Base-by-base conservation (phyloP, 2,888 invertebrate genomes). In the Cacoxenus indagator region DNA sequence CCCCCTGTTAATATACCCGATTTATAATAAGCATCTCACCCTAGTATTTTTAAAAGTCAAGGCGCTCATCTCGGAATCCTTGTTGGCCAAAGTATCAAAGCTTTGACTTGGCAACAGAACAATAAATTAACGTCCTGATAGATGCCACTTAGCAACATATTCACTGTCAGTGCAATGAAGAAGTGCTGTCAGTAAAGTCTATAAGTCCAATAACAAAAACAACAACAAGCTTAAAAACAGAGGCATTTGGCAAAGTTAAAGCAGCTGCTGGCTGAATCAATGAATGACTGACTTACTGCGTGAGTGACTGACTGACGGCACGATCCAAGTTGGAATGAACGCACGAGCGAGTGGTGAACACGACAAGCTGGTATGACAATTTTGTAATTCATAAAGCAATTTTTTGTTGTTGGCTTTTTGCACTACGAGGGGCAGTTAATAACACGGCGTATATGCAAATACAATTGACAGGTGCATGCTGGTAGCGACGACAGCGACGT, bases 71-170 rank as follows among this genome's bases (percentile, higher is more conserved):
- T 37, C 37, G 37, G 14, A 37, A 2, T 2, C 8, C n/a, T n/a
- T 37, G 8, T 14, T 37, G 37, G 5, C 1, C 37, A 11, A 8
- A 5, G 14, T 14, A 14, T 14, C 4, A 37, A 37, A 11, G 51
- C 8, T n/a, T 43, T 43, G 45, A 11, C 55, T 55, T 26, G 26
- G 55, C 70, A 71, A 67, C 62, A 69, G 74, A n/a, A n/a, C 73
- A 78, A 77, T 73, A 77, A 77, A 77, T 77, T 78, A 75, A 76
- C 68, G 73, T 77, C 72, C 78, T 78, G 77, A 77, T 77, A 75
- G 77, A 78, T 78, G 77, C 77, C 77, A 78, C 75, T 78, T 77
- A 77, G 78, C 75, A 73, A 77, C 77, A 78, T 77, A 78, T 78
- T 77, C 77, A 77, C 77, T 78, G 77, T 77, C 77, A 77, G 77